A percentile compares a stretch with the other conserved stretches of the same genome.
Conservation (phyloP, 1,140 invertebrate species). For the Brachionus angularis region DNA sequence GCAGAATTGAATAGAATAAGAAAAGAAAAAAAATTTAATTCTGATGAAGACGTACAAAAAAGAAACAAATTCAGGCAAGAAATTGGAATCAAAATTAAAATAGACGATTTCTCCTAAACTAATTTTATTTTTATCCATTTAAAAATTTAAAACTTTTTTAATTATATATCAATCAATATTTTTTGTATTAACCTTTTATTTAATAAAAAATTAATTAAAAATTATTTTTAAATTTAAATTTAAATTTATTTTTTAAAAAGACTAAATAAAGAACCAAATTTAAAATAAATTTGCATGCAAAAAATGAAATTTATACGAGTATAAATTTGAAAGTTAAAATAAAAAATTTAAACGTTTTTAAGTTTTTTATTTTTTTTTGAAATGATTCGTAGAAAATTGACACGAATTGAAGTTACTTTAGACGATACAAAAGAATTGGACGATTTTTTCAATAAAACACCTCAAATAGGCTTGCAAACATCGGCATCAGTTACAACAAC, state of each 20-base stretch:
- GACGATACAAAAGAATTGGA: constrained; percentile 44
- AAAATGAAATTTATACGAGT: no score
- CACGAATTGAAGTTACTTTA: constrained; percentile 34
- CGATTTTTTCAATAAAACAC: constrained; percentile 34
- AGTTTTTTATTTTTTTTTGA: neutral
- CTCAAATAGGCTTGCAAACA: constrained; percentile 10
- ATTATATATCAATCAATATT: no score
- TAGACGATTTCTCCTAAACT: constrained; percentile 48
- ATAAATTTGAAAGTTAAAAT: neutral
- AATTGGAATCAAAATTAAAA: constrained; percentile 50
- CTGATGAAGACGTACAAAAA: neutral
- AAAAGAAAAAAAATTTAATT: constrained; percentile 4
- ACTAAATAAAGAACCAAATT: neutral
- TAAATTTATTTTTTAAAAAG: no score
- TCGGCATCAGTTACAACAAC: neutral
- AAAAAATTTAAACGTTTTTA: neutral
- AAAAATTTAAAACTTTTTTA: no score
- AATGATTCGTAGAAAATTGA: constrained; percentile 41
- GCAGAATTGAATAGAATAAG: constrained; percentile 20
- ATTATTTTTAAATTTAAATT: neutral
- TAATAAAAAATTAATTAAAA: neutral
- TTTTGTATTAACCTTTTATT: neutral
- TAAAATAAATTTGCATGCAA: neutral
- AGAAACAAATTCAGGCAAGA: constrained; percentile 45
- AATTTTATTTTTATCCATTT: no score